Evolutionary conservation across 1,140 invertebrate genomes (phyloP).

Genomic region (Drosophila punjabiensis): DNA sequence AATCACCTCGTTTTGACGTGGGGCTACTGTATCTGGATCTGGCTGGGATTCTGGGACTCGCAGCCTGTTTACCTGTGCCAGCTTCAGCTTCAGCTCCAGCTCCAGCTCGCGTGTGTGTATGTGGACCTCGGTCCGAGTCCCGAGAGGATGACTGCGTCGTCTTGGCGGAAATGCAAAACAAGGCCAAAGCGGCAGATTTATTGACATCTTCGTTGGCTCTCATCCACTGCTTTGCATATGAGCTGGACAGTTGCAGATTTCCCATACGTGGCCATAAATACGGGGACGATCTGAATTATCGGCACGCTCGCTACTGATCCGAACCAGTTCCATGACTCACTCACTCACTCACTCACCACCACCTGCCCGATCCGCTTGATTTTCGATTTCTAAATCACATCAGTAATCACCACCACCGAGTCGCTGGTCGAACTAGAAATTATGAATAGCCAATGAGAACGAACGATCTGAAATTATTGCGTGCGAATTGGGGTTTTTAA

Average conservation of each 20-base stretch:
- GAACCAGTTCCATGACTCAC: conserved; percentile 63
- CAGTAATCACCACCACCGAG: conserved; percentile 39
- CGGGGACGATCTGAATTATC: conserved; percentile 69
- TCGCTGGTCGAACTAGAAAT: conserved; percentile 71
- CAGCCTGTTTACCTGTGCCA: conserved; percentile 35
- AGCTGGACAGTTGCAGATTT: conserved; percentile 59
- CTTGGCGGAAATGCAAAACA: conserved; percentile 82
- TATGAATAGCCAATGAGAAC: conserved; percentile 69
- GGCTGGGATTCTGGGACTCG: conserved; percentile 11
- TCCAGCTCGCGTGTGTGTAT: conserved; percentile 66
- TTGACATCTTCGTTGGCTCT: conserved; percentile 79
- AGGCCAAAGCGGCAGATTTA: conserved; percentile 81
- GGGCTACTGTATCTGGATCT: conserved; percentile 72
- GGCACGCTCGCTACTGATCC: conserved; percentile 54
- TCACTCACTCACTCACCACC: conserved; percentile 28
- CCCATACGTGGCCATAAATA: conserved; percentile 58
- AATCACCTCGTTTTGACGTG: conserved; percentile 85
- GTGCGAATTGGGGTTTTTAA: conserved; percentile 59
- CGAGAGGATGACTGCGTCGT: conserved; percentile 49
- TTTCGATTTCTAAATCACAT: conserved; percentile 67
- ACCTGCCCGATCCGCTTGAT: conserved; percentile 28
- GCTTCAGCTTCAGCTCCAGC: conserved; percentile 21
- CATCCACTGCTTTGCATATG: conserved; percentile 75
- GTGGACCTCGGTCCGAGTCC: conserved; percentile 9
- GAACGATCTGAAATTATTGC: conserved; percentile 32